Conservation (phyloP, 2,888 invertebrate genomes). For the Nymphalis polychloros region DNA sequence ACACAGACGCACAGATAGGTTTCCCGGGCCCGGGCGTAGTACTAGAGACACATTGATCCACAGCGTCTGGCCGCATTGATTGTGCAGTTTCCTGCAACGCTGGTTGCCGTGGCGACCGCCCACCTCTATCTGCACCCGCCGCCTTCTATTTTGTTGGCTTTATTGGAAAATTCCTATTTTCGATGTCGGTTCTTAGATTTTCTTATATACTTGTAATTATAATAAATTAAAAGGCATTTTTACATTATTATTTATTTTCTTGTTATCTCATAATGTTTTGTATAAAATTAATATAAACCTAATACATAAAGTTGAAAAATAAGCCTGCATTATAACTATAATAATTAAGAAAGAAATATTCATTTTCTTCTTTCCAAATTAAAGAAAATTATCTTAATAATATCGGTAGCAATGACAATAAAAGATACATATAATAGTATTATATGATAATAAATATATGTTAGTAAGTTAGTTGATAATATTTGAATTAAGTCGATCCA, state of each 20-base stretch:
- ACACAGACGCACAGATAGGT: slow-evolving; percentile 61
- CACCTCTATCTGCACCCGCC: slow-evolving; percentile 63
- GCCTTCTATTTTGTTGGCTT: slow-evolving; percentile 58
- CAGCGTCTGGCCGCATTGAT: slow-evolving; percentile 81
- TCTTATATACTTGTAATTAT: slow-evolving; percentile 19
- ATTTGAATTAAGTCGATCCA: too few species aligned
- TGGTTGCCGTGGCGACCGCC: slow-evolving; percentile 71
- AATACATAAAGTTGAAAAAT: too few species aligned
- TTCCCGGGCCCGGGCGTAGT: slow-evolving; percentile 78
- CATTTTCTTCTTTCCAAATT: not conserved
- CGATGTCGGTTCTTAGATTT: slow-evolving; percentile 24
- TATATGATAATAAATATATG: too few species aligned
- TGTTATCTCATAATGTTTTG: not conserved
- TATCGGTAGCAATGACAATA: not conserved
- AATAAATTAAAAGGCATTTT: not conserved
- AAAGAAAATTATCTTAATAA: not conserved
- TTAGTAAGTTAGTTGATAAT: too few species aligned
- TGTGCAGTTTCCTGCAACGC: slow-evolving; percentile 81
- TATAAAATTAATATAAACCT: not conserved
- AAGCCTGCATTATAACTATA: too few species aligned
- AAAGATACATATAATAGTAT: not conserved
- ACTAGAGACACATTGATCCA: slow-evolving; percentile 83
- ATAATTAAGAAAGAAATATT: too few species aligned
- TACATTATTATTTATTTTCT: not conserved
- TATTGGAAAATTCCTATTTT: slow-evolving; percentile 51